Evolutionary conservation across 2,888 invertebrate species (phyloP).

Genomic region (Amblyjoppa proteus): DNA sequence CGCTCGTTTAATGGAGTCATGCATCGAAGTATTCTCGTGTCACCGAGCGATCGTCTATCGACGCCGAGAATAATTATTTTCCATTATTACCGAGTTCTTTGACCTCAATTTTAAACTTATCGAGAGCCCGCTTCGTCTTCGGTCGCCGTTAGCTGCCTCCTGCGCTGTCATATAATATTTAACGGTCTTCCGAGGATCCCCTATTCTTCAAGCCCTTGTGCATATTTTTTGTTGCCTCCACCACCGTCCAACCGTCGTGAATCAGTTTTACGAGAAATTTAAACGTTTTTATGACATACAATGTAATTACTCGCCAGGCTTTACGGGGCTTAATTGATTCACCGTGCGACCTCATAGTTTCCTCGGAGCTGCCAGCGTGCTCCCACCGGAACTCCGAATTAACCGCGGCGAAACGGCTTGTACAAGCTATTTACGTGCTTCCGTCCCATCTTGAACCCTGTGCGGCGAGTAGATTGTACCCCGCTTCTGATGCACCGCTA

Average conservation of each 20-base stretch:
- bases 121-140: not conserved
- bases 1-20: not conserved
- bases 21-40: not conserved
- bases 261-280: not conserved
- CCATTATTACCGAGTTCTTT: slow-evolving; percentile 8
- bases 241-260: not conserved
- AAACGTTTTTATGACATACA: not conserved
- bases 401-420: slow-evolving; percentile 49
- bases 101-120: not conserved
- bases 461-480: slow-evolving; percentile 14
- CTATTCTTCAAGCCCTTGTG: not conserved
- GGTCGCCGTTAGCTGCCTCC: not conserved
- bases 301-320: not conserved
- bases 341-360: slow-evolving; percentile 49
- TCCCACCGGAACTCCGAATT: slow-evolving; percentile 51
- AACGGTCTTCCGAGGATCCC: no score
- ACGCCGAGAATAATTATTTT: not conserved
- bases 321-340: slow-evolving; percentile 35
- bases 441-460: slow-evolving; percentile 11
- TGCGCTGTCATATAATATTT: not conserved
- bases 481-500: not conserved
- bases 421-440: slow-evolving; percentile 35
- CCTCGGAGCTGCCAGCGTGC: slow-evolving; percentile 32
- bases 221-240: not conserved
- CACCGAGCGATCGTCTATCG: not conserved